These are phyloP conservation scores for Microvelia longipes DNA, from an alignment of 1,140 invertebrate species.

Conservation along the genomic window DNA sequence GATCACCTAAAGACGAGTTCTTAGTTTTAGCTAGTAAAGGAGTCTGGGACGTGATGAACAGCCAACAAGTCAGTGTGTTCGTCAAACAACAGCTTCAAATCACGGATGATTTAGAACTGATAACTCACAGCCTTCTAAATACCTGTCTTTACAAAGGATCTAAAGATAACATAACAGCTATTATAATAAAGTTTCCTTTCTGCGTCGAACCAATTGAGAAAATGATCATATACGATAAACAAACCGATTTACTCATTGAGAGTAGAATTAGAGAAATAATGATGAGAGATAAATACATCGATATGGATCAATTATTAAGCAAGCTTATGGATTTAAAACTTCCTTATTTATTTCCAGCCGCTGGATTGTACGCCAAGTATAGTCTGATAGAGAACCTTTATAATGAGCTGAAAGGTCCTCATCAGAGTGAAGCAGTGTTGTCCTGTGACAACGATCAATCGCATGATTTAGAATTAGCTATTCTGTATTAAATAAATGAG, in stretches of 20 bases:
- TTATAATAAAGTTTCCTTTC: conserved; percentile 85
- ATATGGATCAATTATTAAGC: background rate
- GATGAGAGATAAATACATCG: background rate
- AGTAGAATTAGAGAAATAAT: conserved; percentile 47
- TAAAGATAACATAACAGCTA: conserved; percentile 99
- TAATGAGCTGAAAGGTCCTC: background rate
- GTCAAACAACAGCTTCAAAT: conserved; percentile 74
- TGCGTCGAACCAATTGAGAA: conserved; percentile 74
- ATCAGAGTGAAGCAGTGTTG: background rate
- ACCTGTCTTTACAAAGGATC: conserved; percentile 98
- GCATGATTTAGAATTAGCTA: background rate
- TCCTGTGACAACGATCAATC: background rate
- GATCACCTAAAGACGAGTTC: conserved; percentile 58
- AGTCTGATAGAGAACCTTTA: background rate
- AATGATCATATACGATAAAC: conserved; percentile 67
- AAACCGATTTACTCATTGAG: conserved; percentile 71
- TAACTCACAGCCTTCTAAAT: conserved; percentile 94
- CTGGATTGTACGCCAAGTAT: background rate
- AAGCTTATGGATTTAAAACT: background rate
- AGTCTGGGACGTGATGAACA: conserved; percentile 96
- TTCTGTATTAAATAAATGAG: background rate
- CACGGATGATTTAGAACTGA: conserved; percentile 72
- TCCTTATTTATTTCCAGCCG: background rate
- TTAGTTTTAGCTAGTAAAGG: conserved; percentile 97
- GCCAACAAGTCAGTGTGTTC: conserved; percentile 90